Conservation (phyloP, 2,888 invertebrate genomes). For the Tribolium freemani region DNA sequence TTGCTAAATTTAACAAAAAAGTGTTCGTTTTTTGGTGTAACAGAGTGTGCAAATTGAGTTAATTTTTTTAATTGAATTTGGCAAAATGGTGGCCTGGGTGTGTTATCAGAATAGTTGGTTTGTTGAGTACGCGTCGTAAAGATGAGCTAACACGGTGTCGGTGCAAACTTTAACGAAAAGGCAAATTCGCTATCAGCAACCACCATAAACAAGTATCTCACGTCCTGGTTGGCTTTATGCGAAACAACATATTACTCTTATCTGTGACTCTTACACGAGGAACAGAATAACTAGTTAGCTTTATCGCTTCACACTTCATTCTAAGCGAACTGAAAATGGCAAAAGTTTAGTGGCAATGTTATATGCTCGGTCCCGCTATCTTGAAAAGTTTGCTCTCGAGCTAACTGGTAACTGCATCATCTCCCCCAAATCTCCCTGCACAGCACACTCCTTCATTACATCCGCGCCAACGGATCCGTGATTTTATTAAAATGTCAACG, state of each 20-base stretch:
- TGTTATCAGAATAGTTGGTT: background rate
- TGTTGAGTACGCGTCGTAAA: conserved; percentile 17
- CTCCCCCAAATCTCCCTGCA: conserved; percentile 38
- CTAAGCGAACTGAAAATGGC: conserved; percentile 64
- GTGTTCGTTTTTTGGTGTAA: background rate
- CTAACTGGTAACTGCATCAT: conserved; percentile 45
- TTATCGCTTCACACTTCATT: conserved; percentile 66
- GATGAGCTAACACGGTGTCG: conserved; percentile 9
- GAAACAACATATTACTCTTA: conserved; percentile 58
- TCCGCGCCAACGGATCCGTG: conserved; percentile 48
- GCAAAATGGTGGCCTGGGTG: background rate
- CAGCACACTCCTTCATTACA: conserved; percentile 41
- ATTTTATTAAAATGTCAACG: conserved; percentile 52
- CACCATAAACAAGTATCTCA: conserved; percentile 43
- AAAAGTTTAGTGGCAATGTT: conserved; percentile 60
- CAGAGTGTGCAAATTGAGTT: background rate
- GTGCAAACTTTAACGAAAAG: conserved; percentile 29
- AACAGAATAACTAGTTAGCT: conserved; percentile 62
- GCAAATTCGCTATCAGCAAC: conserved; percentile 33
- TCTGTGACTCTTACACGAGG: conserved; percentile 47
- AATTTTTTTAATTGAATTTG: background rate
- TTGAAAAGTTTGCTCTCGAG: conserved; percentile 43
- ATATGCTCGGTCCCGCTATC: conserved; percentile 43
- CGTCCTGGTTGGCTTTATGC: conserved; percentile 47
- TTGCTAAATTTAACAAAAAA: background rate